These are phyloP conservation scores for Montipora foliosa DNA, from an alignment of 64 coral and sea anemone species.

Conservation along the genomic window DNA sequence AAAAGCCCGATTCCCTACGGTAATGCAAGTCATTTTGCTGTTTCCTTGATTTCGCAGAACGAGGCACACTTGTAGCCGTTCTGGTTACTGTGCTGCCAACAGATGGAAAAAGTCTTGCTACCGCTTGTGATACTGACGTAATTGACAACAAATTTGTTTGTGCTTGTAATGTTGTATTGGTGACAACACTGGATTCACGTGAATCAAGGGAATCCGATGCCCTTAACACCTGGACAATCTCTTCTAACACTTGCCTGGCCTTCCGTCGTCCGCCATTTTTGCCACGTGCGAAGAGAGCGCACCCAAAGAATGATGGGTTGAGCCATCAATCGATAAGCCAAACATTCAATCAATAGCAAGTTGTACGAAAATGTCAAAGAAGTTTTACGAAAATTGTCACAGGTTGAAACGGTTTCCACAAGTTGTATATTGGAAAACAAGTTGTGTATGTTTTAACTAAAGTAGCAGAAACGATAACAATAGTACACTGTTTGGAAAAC, in stretches of 20 bases:
- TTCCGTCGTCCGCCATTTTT: neutral
- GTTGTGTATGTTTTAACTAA: neutral
- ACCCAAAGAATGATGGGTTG: neutral
- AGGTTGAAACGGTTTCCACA: neutral
- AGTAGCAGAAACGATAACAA: too few species aligned
- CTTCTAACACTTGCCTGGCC: neutral
- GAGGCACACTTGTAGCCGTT: neutral
- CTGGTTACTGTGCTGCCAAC: neutral
- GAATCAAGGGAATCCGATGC: conserved; percentile 9
- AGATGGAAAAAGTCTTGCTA: conserved; percentile 24
- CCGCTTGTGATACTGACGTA: neutral
- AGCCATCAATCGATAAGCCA: neutral
- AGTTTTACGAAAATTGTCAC: neutral
- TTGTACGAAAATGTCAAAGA: neutral
- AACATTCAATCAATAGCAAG: conserved; percentile 1
- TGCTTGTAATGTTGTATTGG: neutral
- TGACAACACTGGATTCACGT: neutral
- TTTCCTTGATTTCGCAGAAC: conserved; percentile 20
- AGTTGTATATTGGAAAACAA: neutral
- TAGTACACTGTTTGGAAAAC: too few species aligned
- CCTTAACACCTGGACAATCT: conserved; percentile 11
- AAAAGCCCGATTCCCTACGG: neutral
- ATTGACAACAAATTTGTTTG: conserved; percentile 7
- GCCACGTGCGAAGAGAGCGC: neutral
- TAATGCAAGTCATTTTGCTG: neutral